Evolutionary conservation across 2,797 vertebrate genomes (phyloP).

Genomic region (Sphenodon punctatus): DNA sequence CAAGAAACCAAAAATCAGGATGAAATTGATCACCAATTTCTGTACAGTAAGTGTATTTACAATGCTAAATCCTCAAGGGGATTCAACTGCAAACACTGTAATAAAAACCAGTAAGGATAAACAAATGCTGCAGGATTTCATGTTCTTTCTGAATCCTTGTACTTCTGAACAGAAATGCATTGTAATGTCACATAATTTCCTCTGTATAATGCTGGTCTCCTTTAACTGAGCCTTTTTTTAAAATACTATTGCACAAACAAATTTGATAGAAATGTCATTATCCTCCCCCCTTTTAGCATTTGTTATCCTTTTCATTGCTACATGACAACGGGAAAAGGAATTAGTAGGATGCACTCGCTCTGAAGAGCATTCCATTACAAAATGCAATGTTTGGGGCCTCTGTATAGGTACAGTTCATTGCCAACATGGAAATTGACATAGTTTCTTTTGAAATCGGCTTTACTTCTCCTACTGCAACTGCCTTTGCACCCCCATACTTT

Average conservation of each 20-base stretch:
- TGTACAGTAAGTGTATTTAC: background rate
- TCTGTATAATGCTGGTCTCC: background rate
- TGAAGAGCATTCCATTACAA: background rate
- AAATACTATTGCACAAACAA: background rate
- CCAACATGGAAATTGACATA: background rate
- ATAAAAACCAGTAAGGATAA: conserved; percentile 12
- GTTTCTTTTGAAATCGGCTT: no score
- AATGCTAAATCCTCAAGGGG: background rate
- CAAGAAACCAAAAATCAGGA: background rate
- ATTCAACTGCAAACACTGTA: background rate
- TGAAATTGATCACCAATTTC: conserved; percentile 12
- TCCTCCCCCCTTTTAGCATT: background rate
- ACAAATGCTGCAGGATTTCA: background rate
- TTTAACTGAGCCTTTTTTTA: background rate
- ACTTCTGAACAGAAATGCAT: conserved; percentile 19
- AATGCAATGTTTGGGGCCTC: background rate
- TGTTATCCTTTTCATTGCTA: no score
- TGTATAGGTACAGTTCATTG: background rate
- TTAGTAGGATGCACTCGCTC: no score
- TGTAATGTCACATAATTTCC: background rate
- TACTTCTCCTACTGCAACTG: background rate
- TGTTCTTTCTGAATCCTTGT: background rate
- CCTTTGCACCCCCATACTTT: background rate
- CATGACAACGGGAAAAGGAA: no score
- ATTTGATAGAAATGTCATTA: background rate